Evolutionary conservation across 2,797 vertebrate species (phyloP).

Genomic region (Oryzias sinensis): DNA sequence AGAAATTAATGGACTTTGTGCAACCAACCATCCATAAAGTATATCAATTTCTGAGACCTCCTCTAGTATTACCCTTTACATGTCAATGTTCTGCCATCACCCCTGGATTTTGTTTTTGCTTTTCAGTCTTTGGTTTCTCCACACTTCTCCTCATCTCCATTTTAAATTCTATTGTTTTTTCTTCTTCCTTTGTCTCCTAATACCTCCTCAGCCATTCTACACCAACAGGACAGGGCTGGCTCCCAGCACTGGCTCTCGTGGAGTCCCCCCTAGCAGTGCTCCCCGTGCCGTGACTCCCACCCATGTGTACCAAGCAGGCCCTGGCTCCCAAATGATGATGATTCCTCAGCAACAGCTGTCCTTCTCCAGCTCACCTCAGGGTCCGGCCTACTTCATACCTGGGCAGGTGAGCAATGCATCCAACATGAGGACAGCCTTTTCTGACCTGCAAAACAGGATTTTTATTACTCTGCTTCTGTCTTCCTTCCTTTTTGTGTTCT

Average conservation of each 20-base stretch:
- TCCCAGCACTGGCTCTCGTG: conserved; percentile 82
- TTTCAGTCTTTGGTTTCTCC: not conserved
- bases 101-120: not conserved
- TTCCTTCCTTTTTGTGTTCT: not conserved
- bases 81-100: too few relatives aligned
- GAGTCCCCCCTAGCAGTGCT: conserved; percentile 84
- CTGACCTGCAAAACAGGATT: too few relatives aligned
- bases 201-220: conserved; percentile 85
- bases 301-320: conserved; percentile 87
- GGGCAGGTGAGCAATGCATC: conserved; percentile 81
- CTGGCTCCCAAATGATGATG: conserved; percentile 97
- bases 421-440: too few relatives aligned
- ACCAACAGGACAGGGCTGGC: conserved; percentile 87
- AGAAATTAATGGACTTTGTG: too few relatives aligned
- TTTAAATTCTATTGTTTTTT: conserved; percentile 1
- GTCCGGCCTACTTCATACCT: conserved; percentile 88
- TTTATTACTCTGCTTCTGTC: not conserved
- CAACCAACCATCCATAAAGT: too few relatives aligned
- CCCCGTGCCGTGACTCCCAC: conserved; percentile 88
- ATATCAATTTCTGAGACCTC: too few relatives aligned
- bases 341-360: conserved; percentile 89
- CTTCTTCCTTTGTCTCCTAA: conserved; percentile 27
- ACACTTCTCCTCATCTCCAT: not conserved
- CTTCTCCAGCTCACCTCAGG: conserved; percentile 87
- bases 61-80: too few relatives aligned